phyloP scores from a whole-genome alignment of 2,797 vertebrate genomes.

The Lepilemur ruficaudatus region DNA sequence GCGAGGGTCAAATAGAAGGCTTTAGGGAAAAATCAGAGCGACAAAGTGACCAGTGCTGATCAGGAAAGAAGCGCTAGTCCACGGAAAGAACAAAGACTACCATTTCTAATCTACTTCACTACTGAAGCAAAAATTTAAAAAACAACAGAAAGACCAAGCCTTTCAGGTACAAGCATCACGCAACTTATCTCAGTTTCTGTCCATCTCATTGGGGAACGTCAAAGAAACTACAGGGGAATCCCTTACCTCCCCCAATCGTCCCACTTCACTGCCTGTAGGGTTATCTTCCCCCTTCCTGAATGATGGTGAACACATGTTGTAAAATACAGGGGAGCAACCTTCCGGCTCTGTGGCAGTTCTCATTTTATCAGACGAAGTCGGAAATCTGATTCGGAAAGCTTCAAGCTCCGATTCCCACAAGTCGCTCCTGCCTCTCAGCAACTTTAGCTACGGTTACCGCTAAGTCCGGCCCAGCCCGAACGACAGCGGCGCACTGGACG shows the following conservation, averaged over 20 bases:
- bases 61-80: constrained; percentile 38
- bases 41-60: not conserved
- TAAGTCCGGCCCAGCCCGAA: not conserved
- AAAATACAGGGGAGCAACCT: not conserved
- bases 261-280: not conserved
- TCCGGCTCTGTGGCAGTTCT: not conserved
- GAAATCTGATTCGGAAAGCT: not conserved
- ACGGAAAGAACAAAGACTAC: constrained; percentile 83
- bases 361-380: not conserved
- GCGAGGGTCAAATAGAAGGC: constrained; percentile 45
- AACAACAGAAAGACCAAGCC: not conserved
- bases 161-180: not conserved
- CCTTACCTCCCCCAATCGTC: not conserved
- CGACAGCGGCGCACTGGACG: not conserved
- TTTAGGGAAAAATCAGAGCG: not conserved
- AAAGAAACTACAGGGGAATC: not conserved
- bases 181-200: not conserved
- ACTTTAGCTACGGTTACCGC: constrained; percentile 36
- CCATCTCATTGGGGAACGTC: not conserved
- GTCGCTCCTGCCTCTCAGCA: not conserved
- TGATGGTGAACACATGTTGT: not conserved
- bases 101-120: constrained; percentile 19
- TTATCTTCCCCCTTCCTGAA: not conserved
- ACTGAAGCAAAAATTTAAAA: not conserved
- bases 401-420: constrained; percentile 9